Conservation (phyloP, 2,113 vertebrate genomes). For the Tragelaphus imberbis region DNA sequence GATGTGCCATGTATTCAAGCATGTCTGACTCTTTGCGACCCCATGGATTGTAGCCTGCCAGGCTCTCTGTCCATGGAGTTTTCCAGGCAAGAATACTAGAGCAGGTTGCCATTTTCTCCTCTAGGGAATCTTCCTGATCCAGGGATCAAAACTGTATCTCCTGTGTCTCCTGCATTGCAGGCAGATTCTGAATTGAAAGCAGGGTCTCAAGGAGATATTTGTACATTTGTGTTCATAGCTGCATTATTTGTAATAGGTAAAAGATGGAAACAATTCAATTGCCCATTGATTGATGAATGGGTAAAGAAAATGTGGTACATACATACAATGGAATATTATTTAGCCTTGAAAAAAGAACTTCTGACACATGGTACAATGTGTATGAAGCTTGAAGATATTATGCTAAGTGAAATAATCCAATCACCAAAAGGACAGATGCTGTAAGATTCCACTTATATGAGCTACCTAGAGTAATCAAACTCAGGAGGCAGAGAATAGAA, state of each 20-base stretch:
- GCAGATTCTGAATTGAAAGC: background rate
- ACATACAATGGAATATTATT: background rate
- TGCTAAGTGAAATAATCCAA: background rate
- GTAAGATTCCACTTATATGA: background rate
- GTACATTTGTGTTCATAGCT: background rate
- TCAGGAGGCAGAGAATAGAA: background rate
- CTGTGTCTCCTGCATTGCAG: background rate
- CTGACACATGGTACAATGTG: background rate
- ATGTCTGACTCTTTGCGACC: background rate
- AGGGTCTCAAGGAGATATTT: background rate
- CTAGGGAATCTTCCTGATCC: background rate
- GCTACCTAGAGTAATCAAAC: background rate
- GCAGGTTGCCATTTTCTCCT: background rate
- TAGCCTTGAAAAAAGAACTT: background rate
- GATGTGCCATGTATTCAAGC: background rate
- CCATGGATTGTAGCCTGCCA: background rate
- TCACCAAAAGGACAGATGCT: background rate
- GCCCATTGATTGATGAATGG: background rate
- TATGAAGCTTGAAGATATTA: background rate
- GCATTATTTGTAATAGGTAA: background rate
- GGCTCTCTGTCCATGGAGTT: background rate
- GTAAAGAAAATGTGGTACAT: background rate
- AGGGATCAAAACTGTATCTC: background rate
- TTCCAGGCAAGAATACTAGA: background rate
- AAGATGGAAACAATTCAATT: background rate